Evolutionary conservation across 2,888 invertebrate species (phyloP), one percentile per base, ranked within the genome.

Genomic region (Eudemis profundana): DNA sequence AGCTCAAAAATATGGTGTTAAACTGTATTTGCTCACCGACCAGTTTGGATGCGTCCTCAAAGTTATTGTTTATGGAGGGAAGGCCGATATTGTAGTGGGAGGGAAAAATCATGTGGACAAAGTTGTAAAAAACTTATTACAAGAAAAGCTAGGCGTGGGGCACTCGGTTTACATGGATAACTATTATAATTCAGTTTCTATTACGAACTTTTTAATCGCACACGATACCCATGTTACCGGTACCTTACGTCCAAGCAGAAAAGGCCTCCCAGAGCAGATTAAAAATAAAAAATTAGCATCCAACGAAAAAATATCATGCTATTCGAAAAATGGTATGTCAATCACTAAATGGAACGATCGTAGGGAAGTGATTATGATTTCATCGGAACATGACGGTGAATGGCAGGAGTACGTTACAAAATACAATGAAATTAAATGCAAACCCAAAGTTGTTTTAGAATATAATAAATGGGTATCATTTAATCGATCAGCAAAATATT

Each of bases 121-220:
- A 12, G 33, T 46, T 7, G 57, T 57, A 0, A 33, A 33, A 46
- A 33, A 46, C 3, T 2, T 56, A 0, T 29, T 44, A 5, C 17
- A 42, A 7, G 27, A 38, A 27, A 36, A 51, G 19, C 19, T 36
- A 5, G 51, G 36, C 10, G 36, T 36, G 14, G 51, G 51, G 36
- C 51, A 51, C n/a, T 51, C 33, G n/a, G 19, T 51, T 36, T 51
- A 51, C 19, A 19, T 36, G 51, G 36, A 36, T n/a, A 36, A 51
- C 1, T 53, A 38, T 38, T 53, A 53, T 21, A 53, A 38, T n/a
- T 38, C 38, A 7, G 14, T 53, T 8, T 15, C 21, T 2, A 3
- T 53, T 19, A 8, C 53, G 4, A 21, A 53, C 14, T 38, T 23
- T 38, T 23, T 53, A 21, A 21, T 53, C 7, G n/a, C 15, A 14